Conservation (phyloP, 2,113 vertebrate genomes). For the Amblyornis subalaris region DNA sequence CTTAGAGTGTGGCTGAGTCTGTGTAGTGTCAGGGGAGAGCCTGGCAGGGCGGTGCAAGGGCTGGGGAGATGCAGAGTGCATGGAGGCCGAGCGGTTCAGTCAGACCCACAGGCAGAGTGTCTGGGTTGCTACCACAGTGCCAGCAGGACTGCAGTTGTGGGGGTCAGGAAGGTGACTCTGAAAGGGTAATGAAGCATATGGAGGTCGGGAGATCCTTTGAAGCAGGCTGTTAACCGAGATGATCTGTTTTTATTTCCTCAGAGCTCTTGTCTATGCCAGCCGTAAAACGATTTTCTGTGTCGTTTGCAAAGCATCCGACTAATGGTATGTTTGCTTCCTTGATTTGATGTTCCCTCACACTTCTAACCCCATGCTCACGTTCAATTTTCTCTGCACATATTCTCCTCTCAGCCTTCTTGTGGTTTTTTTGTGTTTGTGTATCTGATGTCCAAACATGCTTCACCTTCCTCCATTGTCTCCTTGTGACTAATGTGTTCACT, state of each 20-base stretch:
- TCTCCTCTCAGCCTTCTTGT: slow-evolving; percentile 29
- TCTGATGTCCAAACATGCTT: slow-evolving; percentile 11
- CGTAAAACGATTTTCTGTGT: slow-evolving; percentile 99
- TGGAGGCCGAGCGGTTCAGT: background rate
- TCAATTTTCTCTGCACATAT: slow-evolving; percentile 54
- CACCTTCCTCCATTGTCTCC: background rate
- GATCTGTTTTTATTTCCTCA: slow-evolving; percentile 97
- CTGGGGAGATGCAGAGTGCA: background rate
- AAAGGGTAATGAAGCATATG: background rate
- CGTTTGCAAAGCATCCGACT: slow-evolving; percentile 99
- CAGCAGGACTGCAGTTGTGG: background rate
- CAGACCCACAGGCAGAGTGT: background rate
- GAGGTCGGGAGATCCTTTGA: background rate
- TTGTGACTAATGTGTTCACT: background rate
- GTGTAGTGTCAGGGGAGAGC: no score
- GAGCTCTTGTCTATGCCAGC: slow-evolving; percentile 99
- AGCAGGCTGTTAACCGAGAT: slow-evolving; percentile 80
- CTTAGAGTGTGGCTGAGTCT: background rate
- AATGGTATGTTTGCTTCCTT: slow-evolving; percentile 99
- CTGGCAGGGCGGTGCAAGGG: background rate
- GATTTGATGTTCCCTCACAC: slow-evolving; percentile 81
- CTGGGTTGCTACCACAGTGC: background rate
- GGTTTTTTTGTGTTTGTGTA: slow-evolving; percentile 11
- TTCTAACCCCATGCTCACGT: slow-evolving; percentile 62
- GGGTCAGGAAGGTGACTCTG: background rate